Conservation (phyloP, 2,888 invertebrate genomes). For the Galerucella pusilla region DNA sequence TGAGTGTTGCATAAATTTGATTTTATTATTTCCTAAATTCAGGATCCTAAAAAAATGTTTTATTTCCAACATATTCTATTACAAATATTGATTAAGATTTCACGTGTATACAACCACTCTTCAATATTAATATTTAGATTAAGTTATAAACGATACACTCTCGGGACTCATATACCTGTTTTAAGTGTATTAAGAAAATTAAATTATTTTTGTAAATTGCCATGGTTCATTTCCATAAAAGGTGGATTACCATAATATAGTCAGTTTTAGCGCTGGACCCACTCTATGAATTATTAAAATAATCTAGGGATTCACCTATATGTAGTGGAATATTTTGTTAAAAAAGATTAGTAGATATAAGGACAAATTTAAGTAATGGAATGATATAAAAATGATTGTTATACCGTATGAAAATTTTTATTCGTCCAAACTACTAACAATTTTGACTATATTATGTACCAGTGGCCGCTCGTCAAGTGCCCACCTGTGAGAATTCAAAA, state of each 20-base stretch:
- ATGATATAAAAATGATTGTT: neutral
- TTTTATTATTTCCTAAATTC: no score
- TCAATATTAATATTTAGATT: constrained; percentile 37
- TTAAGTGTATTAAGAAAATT: constrained; percentile 53
- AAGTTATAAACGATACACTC: constrained; percentile 45
- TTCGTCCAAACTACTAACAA: no score
- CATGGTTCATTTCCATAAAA: constrained; percentile 40
- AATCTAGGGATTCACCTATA: constrained; percentile 2
- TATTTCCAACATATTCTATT: neutral
- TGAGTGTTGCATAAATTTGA: no score
- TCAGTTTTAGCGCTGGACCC: constrained; percentile 39
- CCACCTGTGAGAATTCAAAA: no score
- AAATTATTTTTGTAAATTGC: constrained; percentile 56
- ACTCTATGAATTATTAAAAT: constrained; percentile 45
- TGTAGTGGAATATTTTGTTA: neutral
- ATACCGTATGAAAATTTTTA: neutral
- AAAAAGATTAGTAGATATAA: neutral
- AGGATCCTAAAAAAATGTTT: neutral
- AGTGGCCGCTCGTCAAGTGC: no score
- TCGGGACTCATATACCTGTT: constrained; percentile 33
- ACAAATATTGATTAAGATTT: constrained; percentile 5
- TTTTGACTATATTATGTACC: no score
- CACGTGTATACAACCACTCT: constrained; percentile 12
- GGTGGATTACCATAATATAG: constrained; percentile 43
- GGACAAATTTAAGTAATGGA: neutral